Evolutionary conservation across 2,888 invertebrate genomes (phyloP).

Genomic region (Polydesmus complanatus): DNA sequence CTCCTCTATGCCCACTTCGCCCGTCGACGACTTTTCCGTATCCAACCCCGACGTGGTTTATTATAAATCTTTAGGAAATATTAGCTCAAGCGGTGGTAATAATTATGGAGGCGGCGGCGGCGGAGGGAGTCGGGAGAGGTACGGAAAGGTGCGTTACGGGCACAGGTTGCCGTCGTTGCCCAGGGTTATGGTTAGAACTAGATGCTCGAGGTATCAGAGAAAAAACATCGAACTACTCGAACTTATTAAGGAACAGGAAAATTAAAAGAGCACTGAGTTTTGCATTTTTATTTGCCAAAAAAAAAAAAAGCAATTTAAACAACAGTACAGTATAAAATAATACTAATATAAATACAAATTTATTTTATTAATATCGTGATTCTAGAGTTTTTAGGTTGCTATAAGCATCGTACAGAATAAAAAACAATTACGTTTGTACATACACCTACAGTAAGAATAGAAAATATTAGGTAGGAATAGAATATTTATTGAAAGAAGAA

Average conservation of each 20-base stretch:
- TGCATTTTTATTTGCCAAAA: background rate
- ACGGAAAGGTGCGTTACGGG: conserved; percentile 1
- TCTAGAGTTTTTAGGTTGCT: too few species aligned
- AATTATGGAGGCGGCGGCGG: background rate
- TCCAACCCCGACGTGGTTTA: background rate
- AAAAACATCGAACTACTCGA: background rate
- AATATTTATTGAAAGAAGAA: too few species aligned
- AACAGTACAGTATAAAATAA: too few species aligned
- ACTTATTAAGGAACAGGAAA: background rate
- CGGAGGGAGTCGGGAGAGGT: background rate
- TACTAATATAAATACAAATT: too few species aligned
- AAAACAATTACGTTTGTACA: too few species aligned
- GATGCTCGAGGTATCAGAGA: conserved; percentile 6
- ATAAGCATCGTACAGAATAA: too few species aligned
- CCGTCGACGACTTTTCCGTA: background rate
- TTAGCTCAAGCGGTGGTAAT: background rate
- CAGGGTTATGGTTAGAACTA: conserved; percentile 14
- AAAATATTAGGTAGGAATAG: too few species aligned
- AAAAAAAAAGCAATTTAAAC: too few species aligned
- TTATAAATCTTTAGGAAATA: background rate
- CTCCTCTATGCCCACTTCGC: background rate
- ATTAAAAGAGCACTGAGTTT: background rate
- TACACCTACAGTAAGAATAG: too few species aligned
- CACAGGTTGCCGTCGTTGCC: conserved; percentile 15
- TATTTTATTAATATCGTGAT: too few species aligned